Conservation (phyloP, 2,888 invertebrate species). For the Sinohyriopsis cumingii region DNA sequence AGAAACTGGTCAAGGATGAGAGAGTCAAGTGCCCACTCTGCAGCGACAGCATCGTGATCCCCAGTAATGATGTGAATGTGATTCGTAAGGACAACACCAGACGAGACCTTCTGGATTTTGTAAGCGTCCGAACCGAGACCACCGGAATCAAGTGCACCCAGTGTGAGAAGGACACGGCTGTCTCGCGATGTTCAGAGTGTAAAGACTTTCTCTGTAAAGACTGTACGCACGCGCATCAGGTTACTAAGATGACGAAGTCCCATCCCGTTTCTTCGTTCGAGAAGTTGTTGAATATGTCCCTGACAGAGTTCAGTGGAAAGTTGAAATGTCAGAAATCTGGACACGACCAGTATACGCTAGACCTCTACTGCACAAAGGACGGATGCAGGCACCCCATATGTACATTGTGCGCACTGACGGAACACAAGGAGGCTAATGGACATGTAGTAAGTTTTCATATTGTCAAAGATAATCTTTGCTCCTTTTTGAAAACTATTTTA, state of each 20-base stretch:
- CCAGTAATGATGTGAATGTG: background rate
- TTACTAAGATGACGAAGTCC: constrained; percentile 19
- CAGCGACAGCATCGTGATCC: no score
- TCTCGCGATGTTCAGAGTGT: constrained; percentile 20
- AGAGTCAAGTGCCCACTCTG: constrained; percentile 1
- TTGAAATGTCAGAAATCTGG: constrained; percentile 15
- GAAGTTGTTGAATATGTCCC: constrained; percentile 8
- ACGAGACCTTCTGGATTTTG: constrained; percentile 4
- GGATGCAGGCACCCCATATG: constrained; percentile 15
- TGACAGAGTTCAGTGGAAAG: constrained; percentile 14
- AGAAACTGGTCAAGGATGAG: background rate
- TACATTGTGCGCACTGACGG: constrained; percentile 10
- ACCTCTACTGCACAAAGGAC: constrained; percentile 9
- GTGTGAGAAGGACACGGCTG: constrained; percentile 1
- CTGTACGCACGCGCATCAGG: constrained; percentile 17
- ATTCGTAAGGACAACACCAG: constrained; percentile 2
- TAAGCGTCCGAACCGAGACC: background rate
- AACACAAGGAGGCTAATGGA: constrained; percentile 6
- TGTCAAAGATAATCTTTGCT: no score
- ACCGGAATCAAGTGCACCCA: background rate
- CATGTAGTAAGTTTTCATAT: no score
- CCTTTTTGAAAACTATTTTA: no score
- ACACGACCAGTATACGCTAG: constrained; percentile 17
- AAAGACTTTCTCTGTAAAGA: constrained; percentile 19
- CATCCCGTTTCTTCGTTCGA: constrained; percentile 15